Base-by-base conservation (phyloP, 2,888 invertebrate genomes). In the Gari tellinella region DNA sequence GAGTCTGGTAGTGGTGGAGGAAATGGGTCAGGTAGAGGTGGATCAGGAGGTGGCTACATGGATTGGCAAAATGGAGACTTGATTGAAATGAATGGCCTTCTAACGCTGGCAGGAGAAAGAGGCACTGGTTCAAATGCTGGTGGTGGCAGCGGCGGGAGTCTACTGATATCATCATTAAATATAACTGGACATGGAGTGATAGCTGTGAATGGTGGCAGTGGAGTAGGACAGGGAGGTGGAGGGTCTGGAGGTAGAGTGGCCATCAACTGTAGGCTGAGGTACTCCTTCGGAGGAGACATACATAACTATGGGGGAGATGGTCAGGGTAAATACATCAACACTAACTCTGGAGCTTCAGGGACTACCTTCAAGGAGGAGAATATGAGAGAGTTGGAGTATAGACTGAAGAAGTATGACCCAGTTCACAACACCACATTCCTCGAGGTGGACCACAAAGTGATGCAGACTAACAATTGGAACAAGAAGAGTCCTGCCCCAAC, bases 121-220 rank as follows among this genome's bases (percentile, higher is more conserved):
- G 87, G 85, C 1, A 41, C 19, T 5, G 83, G 82, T 5, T 46
- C 25, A 8, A 57, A 84, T 72, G 79, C 85, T 21, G 88, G 86
- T n/a, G 88, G 88, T 31, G 88, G 88, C 8, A 85, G 84, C 72
- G 87, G 86, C 19, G 88, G 88, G 0, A 78, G 83, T 65, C 62
- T 85, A 15, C 64, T 84, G n/a, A 78, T 88, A 31, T 61, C 72
- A n/a, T 70, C 86, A 10, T 80, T 80, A 19, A 87, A 87, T 58
- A 82, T 87, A 25, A 84, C 86, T 0, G 88, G 88, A 15, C 87
- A 88, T 70, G 88, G 88, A 15, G 64, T 78, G 15, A 82, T 88
- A 31, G 68, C 79, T 38, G 86, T 88, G 21, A 69, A 72, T 60
- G 88, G 88, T 41, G 88, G 88, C 26, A 53, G 76, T 41, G 87